Evolutionary conservation across 2,797 vertebrate species (phyloP), one percentile per base, ranked within the genome.

Genomic region (Austrolebias charrua): DNA sequence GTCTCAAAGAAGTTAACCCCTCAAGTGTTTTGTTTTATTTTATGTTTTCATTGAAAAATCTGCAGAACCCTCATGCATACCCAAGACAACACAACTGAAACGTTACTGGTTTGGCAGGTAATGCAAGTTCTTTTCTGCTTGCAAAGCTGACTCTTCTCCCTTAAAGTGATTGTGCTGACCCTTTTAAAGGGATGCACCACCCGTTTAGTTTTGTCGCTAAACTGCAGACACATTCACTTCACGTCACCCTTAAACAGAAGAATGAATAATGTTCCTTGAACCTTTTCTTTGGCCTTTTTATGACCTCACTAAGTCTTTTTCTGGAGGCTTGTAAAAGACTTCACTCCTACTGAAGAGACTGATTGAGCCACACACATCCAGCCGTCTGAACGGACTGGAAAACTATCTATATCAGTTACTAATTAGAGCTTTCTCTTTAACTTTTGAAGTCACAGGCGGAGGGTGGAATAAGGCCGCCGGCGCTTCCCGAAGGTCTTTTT

Each of bases 201-300:
- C 50, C 71, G 78, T 49, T 71, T 47, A 49, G 12, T 15, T 24
- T 53, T 12, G 69, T 73, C 1, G 6, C 83, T 76, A 69, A 81
- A 77, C 63, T 56, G 19, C 68, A 5, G 1, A 18, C 20, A 4
- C 9, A 13, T 70, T 42, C 43, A 72, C 60, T 64, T 59, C 31
- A 44, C 53, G 69, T 76, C 78, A 63, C 47, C 49, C 15, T 33
- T 70, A 70, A 86, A 81, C 54, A 14, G 69, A 77, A n/a, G 56
- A 18, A 56, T 75, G 59, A 81, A 81, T 79, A 72, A 77, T 43
- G 5, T 42, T 20, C 12, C 58, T 58, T 2, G 0, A 24, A 71
- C 24, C 40, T 62, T 62, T 55, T 79, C 60, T 71, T 62, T 0
- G 15, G 49, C 57, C 66, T 53, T 81, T 89, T 88, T 79, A 82